A percentile compares a stretch with the other conserved stretches of the same genome.
Conservation (phyloP, 2,113 vertebrate species). For the Corythornis madagascariensis region DNA sequence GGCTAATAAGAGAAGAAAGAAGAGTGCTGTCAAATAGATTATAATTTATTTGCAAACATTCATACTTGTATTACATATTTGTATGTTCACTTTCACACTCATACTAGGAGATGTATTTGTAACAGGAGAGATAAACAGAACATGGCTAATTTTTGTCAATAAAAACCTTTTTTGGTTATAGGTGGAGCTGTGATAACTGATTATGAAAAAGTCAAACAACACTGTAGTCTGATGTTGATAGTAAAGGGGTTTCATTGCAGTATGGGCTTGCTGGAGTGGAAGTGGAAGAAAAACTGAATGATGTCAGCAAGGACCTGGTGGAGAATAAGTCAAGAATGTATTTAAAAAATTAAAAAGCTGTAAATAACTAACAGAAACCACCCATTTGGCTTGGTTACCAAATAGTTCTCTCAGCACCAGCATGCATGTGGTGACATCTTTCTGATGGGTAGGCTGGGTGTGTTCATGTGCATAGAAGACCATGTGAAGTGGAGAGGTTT, state of each 20-base stretch:
- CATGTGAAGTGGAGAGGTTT: not conserved
- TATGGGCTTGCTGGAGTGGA: not conserved
- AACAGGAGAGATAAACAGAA: not conserved
- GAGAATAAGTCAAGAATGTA: not conserved
- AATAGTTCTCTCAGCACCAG: not conserved
- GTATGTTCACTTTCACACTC: not conserved
- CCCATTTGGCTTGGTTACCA: not conserved
- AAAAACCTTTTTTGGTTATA: not conserved
- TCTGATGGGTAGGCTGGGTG: not conserved
- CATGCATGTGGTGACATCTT: not conserved
- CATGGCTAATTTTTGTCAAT: not conserved
- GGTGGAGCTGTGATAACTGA: not conserved
- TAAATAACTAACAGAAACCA: not conserved
- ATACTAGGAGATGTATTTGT: not conserved
- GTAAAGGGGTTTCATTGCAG: not conserved
- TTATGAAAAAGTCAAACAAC: not conserved
- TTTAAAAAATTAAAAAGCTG: not conserved
- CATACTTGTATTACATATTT: not conserved
- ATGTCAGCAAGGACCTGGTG: not conserved
- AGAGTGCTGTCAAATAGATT: not conserved
- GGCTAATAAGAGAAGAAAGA: not conserved
- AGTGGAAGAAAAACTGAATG: not conserved
- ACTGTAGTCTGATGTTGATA: not conserved
- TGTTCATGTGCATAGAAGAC: accelerated
- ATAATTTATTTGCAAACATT: conserved; percentile 5